Percentiles rank a stretch among this genome's conserved stretches.
phyloP scores from a whole-genome alignment of 1,140 invertebrate genomes.

The Bacillus rossius region DNA sequence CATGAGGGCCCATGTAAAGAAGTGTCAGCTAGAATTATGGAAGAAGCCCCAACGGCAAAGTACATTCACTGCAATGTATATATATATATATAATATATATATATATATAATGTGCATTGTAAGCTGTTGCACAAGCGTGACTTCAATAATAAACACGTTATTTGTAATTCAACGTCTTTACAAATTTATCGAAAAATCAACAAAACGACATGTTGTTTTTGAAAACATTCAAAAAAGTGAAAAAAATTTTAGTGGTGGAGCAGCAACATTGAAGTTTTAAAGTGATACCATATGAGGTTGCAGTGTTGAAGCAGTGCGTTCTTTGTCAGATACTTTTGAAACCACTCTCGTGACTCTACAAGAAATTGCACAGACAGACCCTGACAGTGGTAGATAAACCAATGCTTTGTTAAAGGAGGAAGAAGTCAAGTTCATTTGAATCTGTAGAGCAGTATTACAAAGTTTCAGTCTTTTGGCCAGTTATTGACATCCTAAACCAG shows the following conservation, averaged over 20 bases:
- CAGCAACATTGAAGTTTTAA: background rate
- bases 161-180: constrained; percentile 6
- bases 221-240: constrained; percentile 7
- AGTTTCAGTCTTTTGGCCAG: too few species aligned
- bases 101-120: constrained; percentile 2
- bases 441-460: too few species aligned
- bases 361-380: constrained; percentile 4
- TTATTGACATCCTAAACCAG: too few species aligned
- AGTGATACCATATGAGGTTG: constrained; percentile 5
- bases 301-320: background rate
- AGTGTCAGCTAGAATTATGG: background rate
- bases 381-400: constrained; percentile 4
- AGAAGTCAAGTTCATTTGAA: too few species aligned
- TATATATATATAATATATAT: constrained; percentile 8
- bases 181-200: constrained; percentile 9
- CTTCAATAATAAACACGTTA: background rate
- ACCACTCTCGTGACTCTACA: background rate
- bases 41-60: constrained; percentile 4
- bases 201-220: constrained; percentile 8
- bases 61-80: constrained; percentile 11
- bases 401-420: background rate
- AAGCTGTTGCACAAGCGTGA: background rate
- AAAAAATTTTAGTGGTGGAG: background rate
- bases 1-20: constrained; percentile 11
- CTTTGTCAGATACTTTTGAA: background rate